A percentile compares a stretch with the other conserved stretches of the same genome.
These are phyloP conservation scores for Merops nubicus DNA, from an alignment of 2,113 vertebrate genomes.

Conservation along the genomic window DNA sequence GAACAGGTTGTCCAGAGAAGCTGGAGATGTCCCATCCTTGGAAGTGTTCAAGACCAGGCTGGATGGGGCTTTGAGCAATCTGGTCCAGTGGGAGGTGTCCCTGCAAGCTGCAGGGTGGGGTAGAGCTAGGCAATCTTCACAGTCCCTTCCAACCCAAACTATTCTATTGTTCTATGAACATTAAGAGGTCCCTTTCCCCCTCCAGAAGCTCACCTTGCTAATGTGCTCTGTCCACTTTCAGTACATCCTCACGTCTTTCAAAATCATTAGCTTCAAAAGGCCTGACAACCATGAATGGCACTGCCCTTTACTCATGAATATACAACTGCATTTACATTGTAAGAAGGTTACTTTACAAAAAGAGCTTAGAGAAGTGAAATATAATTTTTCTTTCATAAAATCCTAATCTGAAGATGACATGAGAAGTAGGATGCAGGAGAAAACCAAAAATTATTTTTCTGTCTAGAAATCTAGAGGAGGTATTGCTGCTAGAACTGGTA, in stretches of 20 bases:
- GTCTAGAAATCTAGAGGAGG: not conserved
- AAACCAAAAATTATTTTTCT: not conserved
- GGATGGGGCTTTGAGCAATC: not conserved
- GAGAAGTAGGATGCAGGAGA: not conserved
- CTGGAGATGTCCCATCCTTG: not conserved
- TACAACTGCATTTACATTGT: not conserved
- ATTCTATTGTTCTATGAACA: not conserved
- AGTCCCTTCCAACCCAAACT: not conserved
- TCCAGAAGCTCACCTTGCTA: not conserved
- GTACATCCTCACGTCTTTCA: not conserved
- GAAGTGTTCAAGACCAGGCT: not conserved
- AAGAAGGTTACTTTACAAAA: not conserved
- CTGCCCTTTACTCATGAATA: not conserved
- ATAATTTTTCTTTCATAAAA: not conserved
- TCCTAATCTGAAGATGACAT: not conserved
- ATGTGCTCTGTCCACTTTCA: not conserved
- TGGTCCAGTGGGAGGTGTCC: not conserved
- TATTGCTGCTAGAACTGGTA: not conserved
- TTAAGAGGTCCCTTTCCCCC: rapidly evolving
- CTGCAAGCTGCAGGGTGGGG: not conserved
- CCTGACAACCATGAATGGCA: not conserved
- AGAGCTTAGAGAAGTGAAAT: not conserved
- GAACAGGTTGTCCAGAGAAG: not conserved
- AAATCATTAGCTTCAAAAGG: not conserved
- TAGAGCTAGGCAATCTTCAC: not conserved